Conservation (phyloP, 2,888 invertebrate genomes). For the Perizoma flavofasciatum region DNA sequence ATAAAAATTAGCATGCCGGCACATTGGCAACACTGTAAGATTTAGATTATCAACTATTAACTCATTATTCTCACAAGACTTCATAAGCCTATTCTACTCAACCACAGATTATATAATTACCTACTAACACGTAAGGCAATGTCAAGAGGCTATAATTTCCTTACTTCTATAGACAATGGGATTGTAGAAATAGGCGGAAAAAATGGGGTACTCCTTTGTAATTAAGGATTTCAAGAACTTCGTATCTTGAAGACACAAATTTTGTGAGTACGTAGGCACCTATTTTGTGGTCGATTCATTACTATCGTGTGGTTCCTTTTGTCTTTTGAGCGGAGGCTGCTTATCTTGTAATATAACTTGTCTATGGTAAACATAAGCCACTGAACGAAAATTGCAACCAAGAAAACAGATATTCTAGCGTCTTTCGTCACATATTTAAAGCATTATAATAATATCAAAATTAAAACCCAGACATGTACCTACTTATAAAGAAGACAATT, state of each 20-base stretch:
- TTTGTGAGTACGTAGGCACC: no score
- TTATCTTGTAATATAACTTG: no score
- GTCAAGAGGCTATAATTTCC: conserved; percentile 9
- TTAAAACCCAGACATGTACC: conserved; percentile 40
- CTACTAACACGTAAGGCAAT: conserved; percentile 9
- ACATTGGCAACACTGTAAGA: not conserved
- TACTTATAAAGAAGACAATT: conserved; percentile 23
- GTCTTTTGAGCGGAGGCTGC: not conserved
- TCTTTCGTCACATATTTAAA: conserved; percentile 1
- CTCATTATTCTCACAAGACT: no score
- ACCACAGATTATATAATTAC: conserved; percentile 16
- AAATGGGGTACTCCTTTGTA: conserved; percentile 8
- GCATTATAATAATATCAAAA: conserved; percentile 27
- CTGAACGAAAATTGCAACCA: not conserved
- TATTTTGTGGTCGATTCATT: not conserved
- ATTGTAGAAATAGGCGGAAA: conserved; percentile 16
- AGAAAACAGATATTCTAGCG: not conserved
- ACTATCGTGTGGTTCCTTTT: conserved; percentile 17
- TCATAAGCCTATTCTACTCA: no score
- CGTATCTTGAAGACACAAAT: no score
- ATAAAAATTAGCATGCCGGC: no score
- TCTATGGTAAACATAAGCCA: not conserved
- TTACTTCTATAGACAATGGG: conserved; percentile 16
- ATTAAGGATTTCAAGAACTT: conserved; percentile 13
- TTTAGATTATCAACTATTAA: no score